These are phyloP conservation scores for Drosophila pruinosa DNA, from an alignment of 1,140 invertebrate genomes.

Conservation along the genomic window DNA sequence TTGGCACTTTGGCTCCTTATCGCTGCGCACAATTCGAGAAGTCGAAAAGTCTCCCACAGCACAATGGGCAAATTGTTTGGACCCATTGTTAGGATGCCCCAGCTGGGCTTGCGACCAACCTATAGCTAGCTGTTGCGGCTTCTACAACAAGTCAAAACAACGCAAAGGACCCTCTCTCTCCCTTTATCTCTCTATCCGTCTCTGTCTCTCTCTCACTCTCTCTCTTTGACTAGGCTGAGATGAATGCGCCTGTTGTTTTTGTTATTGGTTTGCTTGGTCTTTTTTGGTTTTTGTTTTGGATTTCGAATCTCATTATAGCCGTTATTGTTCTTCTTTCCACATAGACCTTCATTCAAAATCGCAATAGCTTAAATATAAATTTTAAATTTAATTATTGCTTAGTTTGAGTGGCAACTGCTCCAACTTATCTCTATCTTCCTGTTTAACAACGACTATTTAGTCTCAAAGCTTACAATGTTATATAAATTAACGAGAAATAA, in stretches of 20 bases:
- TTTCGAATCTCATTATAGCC: conserved; percentile 34
- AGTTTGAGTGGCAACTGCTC: not conserved
- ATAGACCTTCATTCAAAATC: conserved; percentile 8
- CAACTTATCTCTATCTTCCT: not conserved
- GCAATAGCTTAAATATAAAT: not conserved
- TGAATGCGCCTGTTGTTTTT: not conserved
- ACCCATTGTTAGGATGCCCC: conserved; percentile 38
- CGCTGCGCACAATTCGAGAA: conserved; percentile 57
- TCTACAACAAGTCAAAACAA: conserved; percentile 14
- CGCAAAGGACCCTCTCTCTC: conserved; percentile 8
- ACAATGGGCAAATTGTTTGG: conserved; percentile 52
- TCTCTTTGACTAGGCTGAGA: not conserved
- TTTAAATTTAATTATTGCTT: conserved; percentile 9
- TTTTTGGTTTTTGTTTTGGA: conserved; percentile 17
- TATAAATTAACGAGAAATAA: not conserved
- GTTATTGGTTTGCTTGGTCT: not conserved
- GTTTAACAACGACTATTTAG: not conserved
- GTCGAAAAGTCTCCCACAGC: conserved; percentile 52
- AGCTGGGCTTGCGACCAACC: not conserved
- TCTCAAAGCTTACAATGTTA: not conserved
- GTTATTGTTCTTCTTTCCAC: conserved; percentile 34
- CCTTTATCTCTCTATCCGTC: not conserved
- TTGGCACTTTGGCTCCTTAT: conserved; percentile 72
- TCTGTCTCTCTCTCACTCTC: not conserved
- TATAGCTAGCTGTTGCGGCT: conserved; percentile 21